phyloP scores from a whole-genome alignment of 2,888 invertebrate genomes.

The Cheilosia urbana region DNA sequence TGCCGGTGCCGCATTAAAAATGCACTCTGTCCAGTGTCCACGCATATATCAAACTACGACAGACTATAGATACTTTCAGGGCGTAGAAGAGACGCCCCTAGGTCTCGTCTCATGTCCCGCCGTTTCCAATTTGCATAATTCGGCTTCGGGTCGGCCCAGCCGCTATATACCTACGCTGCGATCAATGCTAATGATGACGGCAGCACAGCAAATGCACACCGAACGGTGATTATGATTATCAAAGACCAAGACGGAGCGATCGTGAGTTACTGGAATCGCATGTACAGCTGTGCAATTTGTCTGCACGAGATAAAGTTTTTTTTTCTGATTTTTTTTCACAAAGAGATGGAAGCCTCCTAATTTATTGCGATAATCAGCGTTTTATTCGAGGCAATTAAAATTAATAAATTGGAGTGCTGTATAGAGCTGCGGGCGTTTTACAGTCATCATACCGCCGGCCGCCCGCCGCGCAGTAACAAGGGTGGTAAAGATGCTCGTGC shows the following conservation, averaged over 20 bases:
- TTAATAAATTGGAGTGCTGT: constrained; percentile 80
- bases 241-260: constrained; percentile 46
- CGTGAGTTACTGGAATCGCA: constrained; percentile 70
- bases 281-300: constrained; percentile 73
- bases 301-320: constrained; percentile 70
- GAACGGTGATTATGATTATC: constrained; percentile 60
- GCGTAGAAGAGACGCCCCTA: constrained; percentile 54
- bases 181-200: constrained; percentile 50
- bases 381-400: constrained; percentile 80
- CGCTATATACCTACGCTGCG: background rate
- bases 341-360: constrained; percentile 29
- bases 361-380: constrained; percentile 74
- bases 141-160: constrained; percentile 13
- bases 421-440: constrained; percentile 44
- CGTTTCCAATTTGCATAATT: constrained; percentile 73
- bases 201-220: constrained; percentile 40
- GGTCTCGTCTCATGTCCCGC: constrained; percentile 64
- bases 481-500: background rate
- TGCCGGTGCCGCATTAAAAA: constrained; percentile 40
- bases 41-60: constrained; percentile 42
- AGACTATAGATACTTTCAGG: constrained; percentile 14
- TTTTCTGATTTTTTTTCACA: background rate
- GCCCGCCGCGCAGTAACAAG: background rate
- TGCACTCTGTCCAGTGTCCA: constrained; percentile 73
- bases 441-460: constrained; percentile 22